Percentiles rank a stretch among this genome's conserved stretches.
These are phyloP conservation scores for Tinea semifulvella DNA, from an alignment of 2,888 invertebrate genomes.

Conservation along the genomic window DNA sequence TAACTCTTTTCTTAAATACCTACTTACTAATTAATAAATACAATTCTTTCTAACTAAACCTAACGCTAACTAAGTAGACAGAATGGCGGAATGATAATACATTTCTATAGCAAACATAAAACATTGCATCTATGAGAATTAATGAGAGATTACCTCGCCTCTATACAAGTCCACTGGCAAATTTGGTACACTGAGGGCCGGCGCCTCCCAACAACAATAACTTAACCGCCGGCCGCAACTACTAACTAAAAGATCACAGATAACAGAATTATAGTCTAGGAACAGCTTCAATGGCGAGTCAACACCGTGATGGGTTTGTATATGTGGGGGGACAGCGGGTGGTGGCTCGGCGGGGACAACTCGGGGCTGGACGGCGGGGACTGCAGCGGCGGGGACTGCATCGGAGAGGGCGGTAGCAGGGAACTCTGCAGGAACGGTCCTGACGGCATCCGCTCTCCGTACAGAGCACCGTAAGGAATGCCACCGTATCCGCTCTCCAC, in stretches of 20 bases:
- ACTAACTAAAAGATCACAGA: slow-evolving; percentile 16
- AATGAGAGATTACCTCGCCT: slow-evolving; percentile 2
- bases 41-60: background rate
- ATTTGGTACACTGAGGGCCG: slow-evolving; percentile 8
- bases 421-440: slow-evolving; percentile 39
- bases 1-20: slow-evolving; percentile 31
- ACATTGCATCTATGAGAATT: slow-evolving; percentile 3
- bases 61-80: background rate
- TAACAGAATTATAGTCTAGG: slow-evolving; percentile 6
- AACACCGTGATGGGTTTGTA: slow-evolving; percentile 67
- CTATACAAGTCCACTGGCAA: slow-evolving; percentile 1
- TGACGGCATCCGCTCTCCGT: slow-evolving; percentile 41
- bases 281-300: slow-evolving; percentile 49
- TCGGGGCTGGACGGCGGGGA: slow-evolving; percentile 52
- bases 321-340: slow-evolving; percentile 52
- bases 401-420: slow-evolving; percentile 49
- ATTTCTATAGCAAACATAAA: background rate
- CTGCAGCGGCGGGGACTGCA: slow-evolving; percentile 44
- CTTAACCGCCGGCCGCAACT: background rate
- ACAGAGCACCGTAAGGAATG: slow-evolving; percentile 47
- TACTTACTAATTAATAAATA: slow-evolving; percentile 7
- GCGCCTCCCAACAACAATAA: background rate
- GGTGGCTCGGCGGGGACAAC: slow-evolving; percentile 41
- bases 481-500: slow-evolving; percentile 48
- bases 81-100: slow-evolving; percentile 1